Conservation (phyloP, 2,113 vertebrate genomes). For the Marmota flaviventris region DNA sequence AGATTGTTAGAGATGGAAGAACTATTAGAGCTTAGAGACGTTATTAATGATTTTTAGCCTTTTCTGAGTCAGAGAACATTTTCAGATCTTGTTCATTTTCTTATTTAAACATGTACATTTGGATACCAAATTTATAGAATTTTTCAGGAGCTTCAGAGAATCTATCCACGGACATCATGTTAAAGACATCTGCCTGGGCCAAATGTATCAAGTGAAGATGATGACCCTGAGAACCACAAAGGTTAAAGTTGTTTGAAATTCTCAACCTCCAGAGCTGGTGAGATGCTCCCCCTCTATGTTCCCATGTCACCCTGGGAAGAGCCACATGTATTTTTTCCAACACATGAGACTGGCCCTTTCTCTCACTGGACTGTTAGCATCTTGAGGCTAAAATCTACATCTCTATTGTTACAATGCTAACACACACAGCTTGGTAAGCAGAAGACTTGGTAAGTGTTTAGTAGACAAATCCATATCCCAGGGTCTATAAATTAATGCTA, state of each 20-base stretch:
- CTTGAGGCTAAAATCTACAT: background rate
- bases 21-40: background rate
- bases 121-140: background rate
- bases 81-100: background rate
- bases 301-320: background rate
- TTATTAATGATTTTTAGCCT: constrained; percentile 22
- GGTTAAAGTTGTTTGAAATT: background rate
- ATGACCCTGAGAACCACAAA: background rate
- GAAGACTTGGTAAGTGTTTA: background rate
- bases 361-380: background rate
- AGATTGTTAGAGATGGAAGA: background rate
- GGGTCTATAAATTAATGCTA: background rate
- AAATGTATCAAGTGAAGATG: background rate
- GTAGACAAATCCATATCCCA: constrained; percentile 9
- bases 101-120: constrained; percentile 27
- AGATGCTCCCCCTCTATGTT: background rate
- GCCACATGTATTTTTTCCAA: background rate
- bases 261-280: background rate
- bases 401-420: background rate
- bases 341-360: background rate
- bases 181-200: background rate
- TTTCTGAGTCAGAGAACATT: background rate
- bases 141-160: constrained; percentile 1
- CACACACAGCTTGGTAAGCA: background rate
- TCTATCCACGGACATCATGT: background rate